These are phyloP conservation scores for Sycophila texana DNA, from an alignment of 2,888 invertebrate species.

Conservation along the genomic window DNA sequence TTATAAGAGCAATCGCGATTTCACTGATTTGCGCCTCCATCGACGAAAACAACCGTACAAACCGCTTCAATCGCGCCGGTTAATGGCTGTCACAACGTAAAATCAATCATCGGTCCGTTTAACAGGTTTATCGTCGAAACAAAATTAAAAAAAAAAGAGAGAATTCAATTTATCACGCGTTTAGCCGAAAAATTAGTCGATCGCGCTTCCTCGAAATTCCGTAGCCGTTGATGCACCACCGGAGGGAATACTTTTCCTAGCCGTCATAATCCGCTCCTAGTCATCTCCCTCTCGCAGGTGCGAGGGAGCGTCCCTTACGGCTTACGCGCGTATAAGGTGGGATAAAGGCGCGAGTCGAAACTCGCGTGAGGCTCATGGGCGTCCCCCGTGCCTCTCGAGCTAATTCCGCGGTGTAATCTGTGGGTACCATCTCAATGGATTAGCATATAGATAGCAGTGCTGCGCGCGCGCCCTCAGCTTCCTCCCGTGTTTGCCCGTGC, in stretches of 20 bases:
- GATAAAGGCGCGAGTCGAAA: slow-evolving; percentile 63
- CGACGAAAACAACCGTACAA: neutral
- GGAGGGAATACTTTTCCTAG: no score
- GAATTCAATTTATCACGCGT: no score
- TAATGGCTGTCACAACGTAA: no score
- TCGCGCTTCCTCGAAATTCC: no score
- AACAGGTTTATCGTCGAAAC: no score
- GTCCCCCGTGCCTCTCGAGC: slow-evolving; percentile 63
- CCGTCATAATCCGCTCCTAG: slow-evolving; percentile 17
- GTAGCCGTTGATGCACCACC: no score
- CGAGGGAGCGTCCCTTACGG: slow-evolving; percentile 60
- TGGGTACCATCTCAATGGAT: slow-evolving; percentile 75
- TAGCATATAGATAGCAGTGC: slow-evolving; percentile 75
- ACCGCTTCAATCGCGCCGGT: neutral
- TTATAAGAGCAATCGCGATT: neutral
- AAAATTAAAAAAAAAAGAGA: no score
- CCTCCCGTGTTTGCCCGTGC: neutral
- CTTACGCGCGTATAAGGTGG: slow-evolving; percentile 68
- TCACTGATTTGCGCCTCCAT: neutral
- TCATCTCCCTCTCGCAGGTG: slow-evolving; percentile 29
- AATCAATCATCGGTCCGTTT: no score
- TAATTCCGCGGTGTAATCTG: slow-evolving; percentile 75
- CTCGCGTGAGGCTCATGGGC: slow-evolving; percentile 1
- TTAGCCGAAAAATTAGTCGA: no score
- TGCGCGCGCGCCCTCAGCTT: neutral